These are phyloP conservation scores for Bombus confusus DNA, from an alignment of 1,140 invertebrate species.

Conservation along the genomic window DNA sequence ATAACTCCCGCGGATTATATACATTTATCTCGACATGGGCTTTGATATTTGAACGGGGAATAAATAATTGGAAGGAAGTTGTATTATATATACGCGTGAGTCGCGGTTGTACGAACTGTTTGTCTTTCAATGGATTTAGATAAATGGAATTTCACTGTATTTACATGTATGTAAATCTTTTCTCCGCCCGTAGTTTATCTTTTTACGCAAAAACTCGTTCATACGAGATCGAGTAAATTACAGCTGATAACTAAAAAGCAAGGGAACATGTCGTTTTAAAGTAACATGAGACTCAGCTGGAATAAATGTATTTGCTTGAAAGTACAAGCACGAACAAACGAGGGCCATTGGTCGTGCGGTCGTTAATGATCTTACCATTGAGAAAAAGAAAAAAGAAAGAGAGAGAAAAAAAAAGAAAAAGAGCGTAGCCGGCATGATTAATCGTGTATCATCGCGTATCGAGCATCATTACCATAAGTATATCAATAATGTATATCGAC, in stretches of 20 bases:
- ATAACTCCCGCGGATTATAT: no score
- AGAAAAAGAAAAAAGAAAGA: not conserved
- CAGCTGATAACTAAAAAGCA: not conserved
- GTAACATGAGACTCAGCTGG: not conserved
- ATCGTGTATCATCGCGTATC: constrained; percentile 12
- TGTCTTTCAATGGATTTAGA: not conserved
- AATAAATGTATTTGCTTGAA: constrained; percentile 1
- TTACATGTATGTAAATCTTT: not conserved
- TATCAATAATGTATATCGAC: constrained; percentile 26
- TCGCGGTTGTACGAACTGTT: not conserved
- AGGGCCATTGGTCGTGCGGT: not conserved
- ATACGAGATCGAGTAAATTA: not conserved
- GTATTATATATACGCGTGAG: no score
- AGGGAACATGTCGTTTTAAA: not conserved
- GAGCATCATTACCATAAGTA: constrained; percentile 24
- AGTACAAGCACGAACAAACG: not conserved
- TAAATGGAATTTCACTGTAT: not conserved
- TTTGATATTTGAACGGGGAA: no score
- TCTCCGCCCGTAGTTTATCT: not conserved
- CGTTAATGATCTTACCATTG: constrained; percentile 12
- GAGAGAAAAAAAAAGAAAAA: not conserved
- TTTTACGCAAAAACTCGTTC: not conserved
- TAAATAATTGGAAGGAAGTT: no score
- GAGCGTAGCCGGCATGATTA: constrained; percentile 5
- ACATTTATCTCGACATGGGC: no score